Conservation (phyloP, 2,888 invertebrate species). For the Latrodectus hesperus region DNA sequence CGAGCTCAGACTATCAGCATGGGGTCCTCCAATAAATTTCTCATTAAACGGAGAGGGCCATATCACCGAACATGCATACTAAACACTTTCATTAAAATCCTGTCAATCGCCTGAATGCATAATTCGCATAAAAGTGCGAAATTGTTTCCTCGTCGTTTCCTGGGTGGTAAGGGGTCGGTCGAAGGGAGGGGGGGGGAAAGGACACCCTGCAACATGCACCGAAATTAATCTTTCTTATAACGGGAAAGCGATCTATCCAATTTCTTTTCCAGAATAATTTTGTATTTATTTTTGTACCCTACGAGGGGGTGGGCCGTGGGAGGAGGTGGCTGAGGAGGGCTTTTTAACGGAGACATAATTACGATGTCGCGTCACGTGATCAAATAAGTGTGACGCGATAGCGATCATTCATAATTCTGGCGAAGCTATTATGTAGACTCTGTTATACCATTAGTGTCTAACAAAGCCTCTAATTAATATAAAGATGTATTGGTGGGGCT, state of each 20-base stretch:
- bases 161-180: background rate
- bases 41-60: background rate
- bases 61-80: conserved; percentile 21
- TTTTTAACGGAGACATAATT: conserved; percentile 56
- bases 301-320: background rate
- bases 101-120: conserved; percentile 35
- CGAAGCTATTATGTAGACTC: conserved; percentile 13
- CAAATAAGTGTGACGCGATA: conserved; percentile 44
- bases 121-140: conserved; percentile 20
- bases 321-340: conserved; percentile 7
- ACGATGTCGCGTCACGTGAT: conserved; percentile 37
- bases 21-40: background rate
- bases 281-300: background rate
- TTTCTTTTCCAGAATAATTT: background rate
- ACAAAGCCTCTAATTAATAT: conserved; percentile 39
- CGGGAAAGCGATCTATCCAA: background rate
- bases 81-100: conserved; percentile 46
- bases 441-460: background rate
- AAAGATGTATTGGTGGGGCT: background rate
- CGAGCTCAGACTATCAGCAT: background rate
- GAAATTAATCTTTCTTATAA: conserved; percentile 20
- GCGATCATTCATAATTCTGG: background rate
- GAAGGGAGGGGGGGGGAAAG: background rate
- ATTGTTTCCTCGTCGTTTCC: conserved; percentile 13
- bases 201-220: background rate